A percentile compares a stretch with the other conserved stretches of the same genome.
Evolutionary conservation across 2,113 vertebrate species (phyloP).

Genomic region (Leucopsar rothschildi): DNA sequence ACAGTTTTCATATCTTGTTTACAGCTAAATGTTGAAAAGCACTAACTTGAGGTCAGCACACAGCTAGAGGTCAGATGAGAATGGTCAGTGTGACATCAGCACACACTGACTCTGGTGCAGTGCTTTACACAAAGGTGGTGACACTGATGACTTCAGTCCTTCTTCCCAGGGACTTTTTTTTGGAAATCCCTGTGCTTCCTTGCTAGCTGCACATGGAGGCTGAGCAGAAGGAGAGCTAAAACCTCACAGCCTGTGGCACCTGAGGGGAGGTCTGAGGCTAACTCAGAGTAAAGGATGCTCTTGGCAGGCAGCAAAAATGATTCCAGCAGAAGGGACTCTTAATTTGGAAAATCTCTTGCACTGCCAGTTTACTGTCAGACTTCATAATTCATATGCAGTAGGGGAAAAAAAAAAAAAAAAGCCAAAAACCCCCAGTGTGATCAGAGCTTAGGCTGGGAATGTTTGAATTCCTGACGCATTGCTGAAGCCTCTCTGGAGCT

Average conservation of each 20-base stretch:
- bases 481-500: slow-evolving; percentile 12
- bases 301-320: neutral
- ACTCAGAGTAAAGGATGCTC: neutral
- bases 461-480: slow-evolving; percentile 22
- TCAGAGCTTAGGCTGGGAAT: slow-evolving; percentile 26
- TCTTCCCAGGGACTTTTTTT: neutral
- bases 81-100: neutral
- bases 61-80: neutral
- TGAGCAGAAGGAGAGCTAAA: neutral
- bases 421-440: neutral
- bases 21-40: neutral
- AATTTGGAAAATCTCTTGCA: neutral
- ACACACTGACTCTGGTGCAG: neutral
- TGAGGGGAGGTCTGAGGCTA: neutral
- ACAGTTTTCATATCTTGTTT: neutral
- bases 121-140: neutral
- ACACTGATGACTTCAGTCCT: neutral
- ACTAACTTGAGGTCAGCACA: neutral
- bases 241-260: neutral
- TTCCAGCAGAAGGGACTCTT: slow-evolving; percentile 14
- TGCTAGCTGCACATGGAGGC: neutral
- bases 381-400: neutral
- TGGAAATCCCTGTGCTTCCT: neutral
- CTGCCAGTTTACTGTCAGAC: neutral
- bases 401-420: neutral